These are phyloP conservation scores for Alouatta caraya DNA, from an alignment of 2,797 vertebrate species.

Conservation along the genomic window DNA sequence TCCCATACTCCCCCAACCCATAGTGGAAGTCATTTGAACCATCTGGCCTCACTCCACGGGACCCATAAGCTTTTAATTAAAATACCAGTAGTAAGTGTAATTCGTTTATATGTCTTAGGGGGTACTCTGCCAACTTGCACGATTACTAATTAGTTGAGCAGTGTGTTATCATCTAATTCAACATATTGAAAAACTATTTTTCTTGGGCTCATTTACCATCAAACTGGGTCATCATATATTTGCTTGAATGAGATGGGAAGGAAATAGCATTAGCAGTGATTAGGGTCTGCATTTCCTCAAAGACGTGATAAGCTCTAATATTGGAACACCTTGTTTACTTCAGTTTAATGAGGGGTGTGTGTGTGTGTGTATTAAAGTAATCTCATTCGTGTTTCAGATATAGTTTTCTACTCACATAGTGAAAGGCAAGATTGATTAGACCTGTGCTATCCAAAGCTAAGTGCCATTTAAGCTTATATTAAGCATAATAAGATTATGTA, in stretches of 20 bases:
- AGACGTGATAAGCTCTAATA: not conserved
- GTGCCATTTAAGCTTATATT: not conserved
- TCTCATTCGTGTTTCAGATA: not conserved
- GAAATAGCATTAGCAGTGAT: not conserved
- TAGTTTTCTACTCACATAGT: not conserved
- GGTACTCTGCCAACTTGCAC: not conserved
- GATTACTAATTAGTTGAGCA: not conserved
- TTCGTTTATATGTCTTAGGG: not conserved
- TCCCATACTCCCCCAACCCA: not conserved
- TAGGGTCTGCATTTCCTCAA: not conserved
- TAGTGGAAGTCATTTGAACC: not conserved
- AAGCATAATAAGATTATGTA: not conserved
- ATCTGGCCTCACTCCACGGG: not conserved
- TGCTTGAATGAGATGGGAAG: not conserved
- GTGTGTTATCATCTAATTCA: not conserved
- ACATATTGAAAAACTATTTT: not conserved
- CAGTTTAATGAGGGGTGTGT: not conserved
- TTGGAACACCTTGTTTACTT: not conserved
- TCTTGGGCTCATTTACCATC: not conserved
- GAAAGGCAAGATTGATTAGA: not conserved
- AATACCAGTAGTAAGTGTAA: not conserved
- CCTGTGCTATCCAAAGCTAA: not conserved
- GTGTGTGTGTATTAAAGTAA: not conserved
- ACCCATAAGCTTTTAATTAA: constrained; percentile 15
- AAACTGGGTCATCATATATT: not conserved